Evolutionary conservation across 2,797 vertebrate genomes (phyloP), one percentile per base, ranked within the genome.

Genomic region (Mustela erminea): DNA sequence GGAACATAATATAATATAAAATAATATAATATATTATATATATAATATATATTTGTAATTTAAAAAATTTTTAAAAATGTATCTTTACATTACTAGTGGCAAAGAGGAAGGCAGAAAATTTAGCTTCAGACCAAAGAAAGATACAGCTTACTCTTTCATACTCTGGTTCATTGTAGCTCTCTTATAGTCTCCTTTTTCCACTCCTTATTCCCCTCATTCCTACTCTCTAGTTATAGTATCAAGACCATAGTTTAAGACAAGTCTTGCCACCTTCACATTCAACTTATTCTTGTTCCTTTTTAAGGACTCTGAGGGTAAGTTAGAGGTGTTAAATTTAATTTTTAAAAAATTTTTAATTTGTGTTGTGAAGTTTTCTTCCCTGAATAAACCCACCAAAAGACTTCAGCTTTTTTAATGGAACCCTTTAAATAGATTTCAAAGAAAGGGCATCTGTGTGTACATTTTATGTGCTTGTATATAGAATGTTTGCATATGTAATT

Each of bases 381-480:
- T 32, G 46, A 95, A 80, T 12, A 92, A 93, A 18, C 70, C 32
- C 27, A 70, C 27, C 11, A 49, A 70, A 97, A 92, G 23, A 7
- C 23, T 93, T 64, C 9, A 56, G 0, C 15, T 90, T 96, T 95
- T 94, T 38, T 66, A 72, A 0, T 68, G 77, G 64, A 95, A 75
- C 27, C 18, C 27, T 64, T 96, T 72, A 95, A 72, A 81, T 21
- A 38, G 32, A 35, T 92, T 97, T 90, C 15, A 80, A 17, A 95
- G 64, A 52, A 74, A 94, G 35, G 68, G 10, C 83, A 58, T 86
- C 43, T 89, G 0, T 93, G 32, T 78, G 1, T 62, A 38, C 14
- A 80, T 83, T 92, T 91, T 92, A 12, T 95, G 7, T 77, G 35
- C 87, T 13, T 95, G n/a, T 85, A n/a, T 64, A 81, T 68, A 88